Conservation (phyloP, 53 echinoderm and acorn worm genomes). For the Holothuria scabra region DNA sequence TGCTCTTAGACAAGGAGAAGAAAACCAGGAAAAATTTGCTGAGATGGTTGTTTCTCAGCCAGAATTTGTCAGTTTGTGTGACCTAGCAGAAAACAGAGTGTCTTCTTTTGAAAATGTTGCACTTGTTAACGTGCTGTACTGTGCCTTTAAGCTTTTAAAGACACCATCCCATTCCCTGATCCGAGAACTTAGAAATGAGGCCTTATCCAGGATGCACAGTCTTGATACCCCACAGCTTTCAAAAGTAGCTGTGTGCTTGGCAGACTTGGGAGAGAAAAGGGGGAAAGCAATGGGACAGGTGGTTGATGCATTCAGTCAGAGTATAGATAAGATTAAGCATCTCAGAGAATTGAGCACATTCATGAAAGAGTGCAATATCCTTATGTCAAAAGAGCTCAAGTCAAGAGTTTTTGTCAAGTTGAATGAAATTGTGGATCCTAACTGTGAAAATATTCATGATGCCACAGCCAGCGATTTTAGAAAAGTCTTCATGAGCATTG, state of each 20-base stretch:
- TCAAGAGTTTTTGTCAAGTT: conserved; percentile 55
- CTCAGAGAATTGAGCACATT: conserved; percentile 73
- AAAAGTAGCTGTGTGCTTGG: conserved; percentile 75
- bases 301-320: conserved; percentile 54
- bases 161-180: conserved; percentile 66
- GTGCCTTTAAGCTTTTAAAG: conserved; percentile 58
- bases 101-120: conserved; percentile 56
- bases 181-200: conserved; percentile 67
- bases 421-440: conserved; percentile 46
- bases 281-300: conserved; percentile 62
- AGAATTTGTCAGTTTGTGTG: conserved; percentile 79
- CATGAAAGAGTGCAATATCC: conserved; percentile 66
- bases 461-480: conserved; percentile 67
- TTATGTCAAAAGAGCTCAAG: conserved; percentile 49
- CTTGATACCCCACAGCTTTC: conserved; percentile 74
- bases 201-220: conserved; percentile 51
- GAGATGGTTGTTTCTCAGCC: background rate
- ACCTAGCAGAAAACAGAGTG: conserved; percentile 76
- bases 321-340: conserved; percentile 63
- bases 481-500: conserved; percentile 66
- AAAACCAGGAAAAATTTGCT: conserved; percentile 27
- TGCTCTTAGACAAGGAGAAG: conserved; percentile 43
- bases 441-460: conserved; percentile 25
- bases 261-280: conserved; percentile 61
- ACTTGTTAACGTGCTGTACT: conserved; percentile 73